phyloP scores from a whole-genome alignment of 1,140 invertebrate genomes.

The Holotrichia oblita region DNA sequence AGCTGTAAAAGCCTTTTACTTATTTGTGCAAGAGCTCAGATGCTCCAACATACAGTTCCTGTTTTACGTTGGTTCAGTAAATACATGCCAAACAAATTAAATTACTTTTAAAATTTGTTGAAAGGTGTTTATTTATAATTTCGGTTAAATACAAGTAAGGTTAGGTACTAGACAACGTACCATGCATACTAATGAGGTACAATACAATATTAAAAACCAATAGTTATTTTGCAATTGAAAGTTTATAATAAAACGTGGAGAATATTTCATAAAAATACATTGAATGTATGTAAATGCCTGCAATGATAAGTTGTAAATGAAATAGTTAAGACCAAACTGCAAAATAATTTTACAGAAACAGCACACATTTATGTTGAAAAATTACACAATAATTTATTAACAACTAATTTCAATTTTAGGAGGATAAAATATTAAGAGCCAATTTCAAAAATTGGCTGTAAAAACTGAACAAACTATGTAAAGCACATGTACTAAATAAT shows the following conservation, averaged over 20 bases:
- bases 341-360: conserved; percentile 38
- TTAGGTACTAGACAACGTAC: conserved; percentile 39
- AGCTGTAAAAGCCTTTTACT: conserved; percentile 35
- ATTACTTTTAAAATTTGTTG: conserved; percentile 38
- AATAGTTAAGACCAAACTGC: conserved; percentile 19
- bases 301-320: neutral
- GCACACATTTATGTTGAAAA: conserved; percentile 36
- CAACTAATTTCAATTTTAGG: neutral
- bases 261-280: neutral
- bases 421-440: conserved; percentile 17
- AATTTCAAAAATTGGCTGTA: conserved; percentile 46
- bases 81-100: conserved; percentile 47
- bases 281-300: neutral
- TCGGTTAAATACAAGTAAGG: conserved; percentile 40
- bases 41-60: neutral
- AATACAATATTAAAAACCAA: conserved; percentile 35
- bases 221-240: conserved; percentile 40
- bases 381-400: too few relatives aligned
- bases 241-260: neutral
- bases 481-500: conserved; percentile 18
- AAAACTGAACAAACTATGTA: conserved; percentile 46
- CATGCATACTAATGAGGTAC: conserved; percentile 30
- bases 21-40: neutral
- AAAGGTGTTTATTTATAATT: conserved; percentile 44
- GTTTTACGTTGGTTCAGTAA: conserved; percentile 46